These are phyloP conservation scores for Phycodurus eques DNA, from an alignment of 2,113 vertebrate genomes.

Conservation along the genomic window DNA sequence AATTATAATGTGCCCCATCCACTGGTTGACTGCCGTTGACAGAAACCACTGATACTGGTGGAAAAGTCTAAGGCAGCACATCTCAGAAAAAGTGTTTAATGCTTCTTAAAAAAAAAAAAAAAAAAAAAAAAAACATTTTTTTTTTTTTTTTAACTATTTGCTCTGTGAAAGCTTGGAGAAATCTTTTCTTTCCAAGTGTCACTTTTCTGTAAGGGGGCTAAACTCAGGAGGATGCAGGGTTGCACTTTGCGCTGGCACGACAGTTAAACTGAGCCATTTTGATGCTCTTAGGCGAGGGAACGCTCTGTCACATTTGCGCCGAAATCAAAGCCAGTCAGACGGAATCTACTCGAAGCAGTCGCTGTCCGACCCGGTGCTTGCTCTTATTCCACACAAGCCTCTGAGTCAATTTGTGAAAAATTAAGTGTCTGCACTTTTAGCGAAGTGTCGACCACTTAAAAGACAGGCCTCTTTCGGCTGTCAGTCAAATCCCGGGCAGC, in stretches of 20 bases:
- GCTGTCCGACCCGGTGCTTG: constrained; percentile 23
- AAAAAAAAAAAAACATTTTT: background rate
- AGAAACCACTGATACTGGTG: too few species aligned
- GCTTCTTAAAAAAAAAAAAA: background rate
- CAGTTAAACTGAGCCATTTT: constrained; percentile 32
- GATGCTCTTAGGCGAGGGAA: constrained; percentile 10
- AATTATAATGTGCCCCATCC: too few species aligned
- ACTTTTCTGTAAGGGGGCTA: constrained; percentile 23
- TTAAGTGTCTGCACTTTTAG: constrained; percentile 53
- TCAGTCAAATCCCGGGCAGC: constrained; percentile 43
- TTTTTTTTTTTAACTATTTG: constrained; percentile 5
- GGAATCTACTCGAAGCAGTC: constrained; percentile 29
- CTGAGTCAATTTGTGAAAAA: constrained; percentile 61
- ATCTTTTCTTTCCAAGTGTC: constrained; percentile 58
- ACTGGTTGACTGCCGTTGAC: too few species aligned
- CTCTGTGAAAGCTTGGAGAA: constrained; percentile 13
- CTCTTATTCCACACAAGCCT: constrained; percentile 42
- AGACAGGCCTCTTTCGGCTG: constrained; percentile 38
- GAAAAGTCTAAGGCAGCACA: background rate
- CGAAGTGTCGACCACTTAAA: constrained; percentile 47
- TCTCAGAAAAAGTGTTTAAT: constrained; percentile 30
- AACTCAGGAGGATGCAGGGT: constrained; percentile 1
- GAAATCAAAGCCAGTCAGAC: constrained; percentile 24
- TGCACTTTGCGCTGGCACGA: constrained; percentile 7
- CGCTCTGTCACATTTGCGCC: constrained; percentile 3